Conservation (phyloP, 1,140 invertebrate genomes). For the Hycleus cichorii region DNA sequence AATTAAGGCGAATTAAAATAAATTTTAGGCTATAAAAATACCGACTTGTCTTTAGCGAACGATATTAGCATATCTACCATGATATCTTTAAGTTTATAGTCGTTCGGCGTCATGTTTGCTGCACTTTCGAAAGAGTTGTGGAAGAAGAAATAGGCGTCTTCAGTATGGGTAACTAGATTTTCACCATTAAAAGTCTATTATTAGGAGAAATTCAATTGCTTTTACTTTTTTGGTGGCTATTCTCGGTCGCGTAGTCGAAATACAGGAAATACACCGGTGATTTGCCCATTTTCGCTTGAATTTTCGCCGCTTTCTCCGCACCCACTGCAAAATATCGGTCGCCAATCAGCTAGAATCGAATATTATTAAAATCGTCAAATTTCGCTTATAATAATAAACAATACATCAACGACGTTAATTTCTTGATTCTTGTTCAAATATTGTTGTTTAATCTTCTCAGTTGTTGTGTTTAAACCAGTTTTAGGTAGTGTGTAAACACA, state of each 20-base stretch:
- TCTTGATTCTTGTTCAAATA: not conserved
- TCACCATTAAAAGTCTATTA: not conserved
- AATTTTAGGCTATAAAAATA: too few relatives aligned
- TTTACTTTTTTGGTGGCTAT: too few relatives aligned
- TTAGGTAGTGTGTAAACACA: slow-evolving; percentile 2
- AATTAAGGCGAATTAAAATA: too few relatives aligned
- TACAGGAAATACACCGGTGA: slow-evolving; percentile 52
- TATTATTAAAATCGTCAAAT: not conserved
- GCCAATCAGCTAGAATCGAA: slow-evolving; percentile 41
- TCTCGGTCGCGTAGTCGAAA: slow-evolving; percentile 40
- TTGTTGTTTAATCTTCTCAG: slow-evolving; percentile 5
- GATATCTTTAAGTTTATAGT: slow-evolving; percentile 1
- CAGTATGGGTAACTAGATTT: slow-evolving; percentile 5
- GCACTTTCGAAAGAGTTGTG: not conserved
- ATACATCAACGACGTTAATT: not conserved
- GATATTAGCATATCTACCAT: slow-evolving; percentile 3
- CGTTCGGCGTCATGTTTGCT: not conserved
- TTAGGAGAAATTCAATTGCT: not conserved
- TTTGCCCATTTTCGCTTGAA: slow-evolving; percentile 46
- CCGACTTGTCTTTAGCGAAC: slow-evolving; percentile 9
- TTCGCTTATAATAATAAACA: not conserved
- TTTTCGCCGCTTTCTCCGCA: slow-evolving; percentile 45
- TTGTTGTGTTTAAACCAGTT: not conserved
- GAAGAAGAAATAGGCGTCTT: not conserved
- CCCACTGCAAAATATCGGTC: slow-evolving; percentile 50